These are phyloP conservation scores for Drosophila eohydei DNA, from an alignment of 2,888 invertebrate genomes.

Conservation along the genomic window DNA sequence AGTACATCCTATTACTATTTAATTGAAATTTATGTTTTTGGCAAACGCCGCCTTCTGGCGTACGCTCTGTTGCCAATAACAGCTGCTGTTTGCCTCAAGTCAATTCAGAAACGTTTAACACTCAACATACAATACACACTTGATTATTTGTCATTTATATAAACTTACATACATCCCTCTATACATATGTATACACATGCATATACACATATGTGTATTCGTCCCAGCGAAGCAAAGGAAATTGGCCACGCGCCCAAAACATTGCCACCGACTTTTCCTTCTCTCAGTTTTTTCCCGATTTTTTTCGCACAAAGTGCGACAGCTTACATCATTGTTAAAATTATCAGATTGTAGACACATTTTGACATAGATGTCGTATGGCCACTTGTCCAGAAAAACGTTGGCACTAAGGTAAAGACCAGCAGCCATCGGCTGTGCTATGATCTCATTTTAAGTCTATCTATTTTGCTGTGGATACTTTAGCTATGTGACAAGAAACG, in stretches of 20 bases:
- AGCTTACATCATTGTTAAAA: slow-evolving; percentile 84
- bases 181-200: neutral
- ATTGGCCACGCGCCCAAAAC: slow-evolving; percentile 79
- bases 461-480: neutral
- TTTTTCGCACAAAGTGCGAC: slow-evolving; percentile 62
- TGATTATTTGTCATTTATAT: slow-evolving; percentile 62
- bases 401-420: slow-evolving; percentile 23
- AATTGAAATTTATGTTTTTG: slow-evolving; percentile 74
- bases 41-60: slow-evolving; percentile 78
- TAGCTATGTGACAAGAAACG: neutral
- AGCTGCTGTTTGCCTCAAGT: slow-evolving; percentile 66
- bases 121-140: slow-evolving; percentile 64
- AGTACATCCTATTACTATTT: slow-evolving; percentile 20
- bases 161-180: neutral
- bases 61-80: slow-evolving; percentile 65
- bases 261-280: slow-evolving; percentile 14
- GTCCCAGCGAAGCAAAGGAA: slow-evolving; percentile 20
- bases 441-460: slow-evolving; percentile 2
- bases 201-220: no score
- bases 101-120: slow-evolving; percentile 83
- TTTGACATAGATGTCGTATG: neutral
- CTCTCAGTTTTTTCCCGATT: slow-evolving; percentile 4
- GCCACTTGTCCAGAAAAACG: slow-evolving; percentile 21
- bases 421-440: slow-evolving; percentile 1
- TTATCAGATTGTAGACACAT: slow-evolving; percentile 65